Conservation (phyloP, 2,888 invertebrate species). For the Zygogramma bicolorata region DNA sequence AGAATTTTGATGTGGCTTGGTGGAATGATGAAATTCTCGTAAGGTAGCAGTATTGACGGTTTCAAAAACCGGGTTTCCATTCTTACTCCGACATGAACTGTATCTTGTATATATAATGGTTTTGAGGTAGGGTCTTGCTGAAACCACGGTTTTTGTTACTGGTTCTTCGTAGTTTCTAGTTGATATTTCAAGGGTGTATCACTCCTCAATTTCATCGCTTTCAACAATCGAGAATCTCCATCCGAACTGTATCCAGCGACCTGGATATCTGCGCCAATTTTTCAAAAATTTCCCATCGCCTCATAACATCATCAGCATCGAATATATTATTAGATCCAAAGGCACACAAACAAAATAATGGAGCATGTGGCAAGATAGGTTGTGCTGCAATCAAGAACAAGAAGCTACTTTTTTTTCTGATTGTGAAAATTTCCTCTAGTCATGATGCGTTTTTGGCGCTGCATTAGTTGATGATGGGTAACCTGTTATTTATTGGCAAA, state of each 20-base stretch:
- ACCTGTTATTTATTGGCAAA: constrained; percentile 18
- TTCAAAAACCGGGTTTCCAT: constrained; percentile 33
- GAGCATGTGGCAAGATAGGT: constrained; percentile 17
- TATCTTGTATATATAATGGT: constrained; percentile 27
- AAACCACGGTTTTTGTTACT: not conserved
- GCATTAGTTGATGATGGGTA: constrained; percentile 5
- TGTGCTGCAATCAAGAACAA: constrained; percentile 18
- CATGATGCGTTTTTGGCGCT: too few species aligned
- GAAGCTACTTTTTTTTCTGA: too few species aligned
- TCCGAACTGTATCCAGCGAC: constrained; percentile 25
- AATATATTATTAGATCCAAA: constrained; percentile 25
- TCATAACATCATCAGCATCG: constrained; percentile 8
- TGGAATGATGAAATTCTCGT: constrained; percentile 23
- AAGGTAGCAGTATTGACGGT: constrained; percentile 16
- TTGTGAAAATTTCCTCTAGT: too few species aligned
- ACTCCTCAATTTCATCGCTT: constrained; percentile 28
- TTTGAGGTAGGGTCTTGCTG: not conserved
- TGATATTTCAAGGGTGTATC: too few species aligned
- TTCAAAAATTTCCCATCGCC: constrained; percentile 20
- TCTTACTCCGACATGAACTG: constrained; percentile 35
- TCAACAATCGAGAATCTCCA: constrained; percentile 26
- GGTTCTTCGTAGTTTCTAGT: not conserved
- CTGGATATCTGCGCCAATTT: constrained; percentile 6
- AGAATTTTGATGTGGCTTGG: constrained; percentile 19
- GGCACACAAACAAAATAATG: constrained; percentile 19